These are phyloP conservation scores for Xiphophorus hellerii DNA, from an alignment of 2,113 vertebrate genomes.

Conservation along the genomic window DNA sequence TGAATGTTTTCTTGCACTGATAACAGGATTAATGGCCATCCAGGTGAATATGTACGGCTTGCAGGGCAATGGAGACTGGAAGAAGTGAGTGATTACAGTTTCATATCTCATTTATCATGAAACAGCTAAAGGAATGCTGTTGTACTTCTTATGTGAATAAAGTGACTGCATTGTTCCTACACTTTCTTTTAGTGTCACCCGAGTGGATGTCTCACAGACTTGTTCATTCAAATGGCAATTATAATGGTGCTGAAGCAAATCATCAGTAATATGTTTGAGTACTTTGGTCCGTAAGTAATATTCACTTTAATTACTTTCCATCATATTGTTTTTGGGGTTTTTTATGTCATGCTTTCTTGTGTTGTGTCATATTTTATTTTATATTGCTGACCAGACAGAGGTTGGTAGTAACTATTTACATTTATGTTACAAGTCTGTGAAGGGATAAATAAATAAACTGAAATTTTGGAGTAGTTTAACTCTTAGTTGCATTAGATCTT, in stretches of 20 bases:
- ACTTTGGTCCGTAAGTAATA: constrained; percentile 85
- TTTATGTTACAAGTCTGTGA: too few relatives aligned
- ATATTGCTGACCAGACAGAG: too few relatives aligned
- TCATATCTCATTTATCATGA: background rate
- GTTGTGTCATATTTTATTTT: background rate
- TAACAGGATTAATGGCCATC: constrained; percentile 90
- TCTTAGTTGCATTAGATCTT: too few relatives aligned
- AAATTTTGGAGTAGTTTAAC: too few relatives aligned
- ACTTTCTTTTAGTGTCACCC: constrained; percentile 87
- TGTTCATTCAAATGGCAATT: constrained; percentile 95
- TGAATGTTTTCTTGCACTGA: background rate
- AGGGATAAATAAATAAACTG: too few relatives aligned
- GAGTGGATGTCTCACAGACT: constrained; percentile 94
- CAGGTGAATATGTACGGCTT: constrained; percentile 88
- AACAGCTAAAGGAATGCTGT: background rate
- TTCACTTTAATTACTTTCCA: background rate
- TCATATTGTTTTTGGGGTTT: background rate
- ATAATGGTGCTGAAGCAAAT: constrained; percentile 94
- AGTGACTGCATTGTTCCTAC: constrained; percentile 1
- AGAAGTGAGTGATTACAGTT: constrained; percentile 81
- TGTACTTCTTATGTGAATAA: background rate
- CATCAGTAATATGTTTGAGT: constrained; percentile 89
- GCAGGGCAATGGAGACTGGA: constrained; percentile 91
- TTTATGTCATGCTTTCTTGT: background rate
- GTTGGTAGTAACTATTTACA: too few relatives aligned